These are phyloP conservation scores for Syngnathoides biaculeatus DNA, from an alignment of 2,113 vertebrate genomes.

Conservation along the genomic window DNA sequence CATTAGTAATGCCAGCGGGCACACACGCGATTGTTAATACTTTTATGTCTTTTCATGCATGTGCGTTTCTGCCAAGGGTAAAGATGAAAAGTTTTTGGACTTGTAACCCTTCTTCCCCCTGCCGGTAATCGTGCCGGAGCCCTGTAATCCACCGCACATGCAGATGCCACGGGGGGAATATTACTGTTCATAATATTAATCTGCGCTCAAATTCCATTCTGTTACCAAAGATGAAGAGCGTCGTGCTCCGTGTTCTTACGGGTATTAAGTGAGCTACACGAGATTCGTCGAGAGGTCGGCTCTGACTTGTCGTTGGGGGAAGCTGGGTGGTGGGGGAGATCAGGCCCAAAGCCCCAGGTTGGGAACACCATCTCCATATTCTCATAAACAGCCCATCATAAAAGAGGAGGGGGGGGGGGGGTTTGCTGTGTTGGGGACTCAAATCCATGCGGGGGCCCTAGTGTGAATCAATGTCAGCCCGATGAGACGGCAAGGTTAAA, in stretches of 20 bases:
- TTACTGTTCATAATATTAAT: constrained; percentile 88
- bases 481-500: constrained; percentile 69
- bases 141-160: constrained; percentile 82
- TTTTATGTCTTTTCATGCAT: constrained; percentile 32
- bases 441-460: constrained; percentile 62
- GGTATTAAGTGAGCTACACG: constrained; percentile 79
- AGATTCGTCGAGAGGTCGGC: constrained; percentile 81
- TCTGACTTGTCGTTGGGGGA: constrained; percentile 62
- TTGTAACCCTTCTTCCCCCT: constrained; percentile 75
- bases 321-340: constrained; percentile 47
- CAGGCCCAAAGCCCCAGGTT: constrained; percentile 70
- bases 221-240: constrained; percentile 70
- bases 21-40: constrained; percentile 16
- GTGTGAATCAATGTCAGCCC: constrained; percentile 66
- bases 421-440: constrained; percentile 56
- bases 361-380: constrained; percentile 65
- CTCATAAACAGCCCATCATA: constrained; percentile 72
- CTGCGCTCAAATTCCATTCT: constrained; percentile 76
- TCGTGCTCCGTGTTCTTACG: constrained; percentile 68
- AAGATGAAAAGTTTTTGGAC: constrained; percentile 75
- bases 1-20: constrained; percentile 11
- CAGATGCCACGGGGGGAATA: constrained; percentile 83
- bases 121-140: constrained; percentile 80
- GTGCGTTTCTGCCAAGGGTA: constrained; percentile 52
- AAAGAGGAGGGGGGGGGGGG: constrained; percentile 60